phyloP scores from a whole-genome alignment of 2,113 vertebrate species.

The Strix uralensis region DNA sequence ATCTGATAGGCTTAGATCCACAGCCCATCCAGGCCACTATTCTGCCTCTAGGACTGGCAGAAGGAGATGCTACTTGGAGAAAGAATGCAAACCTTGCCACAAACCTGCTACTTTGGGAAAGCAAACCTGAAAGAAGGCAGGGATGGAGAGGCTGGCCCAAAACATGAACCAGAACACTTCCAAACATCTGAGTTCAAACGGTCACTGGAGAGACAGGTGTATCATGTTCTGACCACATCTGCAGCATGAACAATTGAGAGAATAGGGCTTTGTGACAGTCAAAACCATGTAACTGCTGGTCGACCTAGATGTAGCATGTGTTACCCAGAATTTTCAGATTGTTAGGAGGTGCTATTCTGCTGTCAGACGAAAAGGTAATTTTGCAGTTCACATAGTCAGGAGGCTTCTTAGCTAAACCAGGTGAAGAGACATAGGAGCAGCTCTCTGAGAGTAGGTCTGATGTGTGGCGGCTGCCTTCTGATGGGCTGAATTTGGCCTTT shows the following conservation, averaged over 20 bases:
- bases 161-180: background rate
- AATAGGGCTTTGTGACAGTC: background rate
- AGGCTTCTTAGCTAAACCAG: background rate
- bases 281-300: background rate
- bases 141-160: background rate
- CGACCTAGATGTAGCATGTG: background rate
- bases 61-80: background rate
- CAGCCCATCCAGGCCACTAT: background rate
- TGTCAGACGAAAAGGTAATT: background rate
- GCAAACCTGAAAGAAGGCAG: background rate
- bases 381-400: background rate
- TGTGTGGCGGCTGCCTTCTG: background rate
- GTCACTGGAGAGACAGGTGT: background rate
- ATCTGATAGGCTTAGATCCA: background rate
- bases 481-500: background rate
- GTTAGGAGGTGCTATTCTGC: background rate
- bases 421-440: background rate
- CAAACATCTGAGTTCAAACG: background rate
- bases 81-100: background rate
- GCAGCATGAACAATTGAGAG: background rate
- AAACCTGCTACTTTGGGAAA: background rate
- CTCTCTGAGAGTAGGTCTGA: background rate
- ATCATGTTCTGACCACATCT: background rate
- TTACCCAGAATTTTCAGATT: background rate
- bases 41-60: background rate